Evolutionary conservation across 2,888 invertebrate species (phyloP), one percentile per base, ranked within the genome.

Genomic region (Isotomurus palustris): DNA sequence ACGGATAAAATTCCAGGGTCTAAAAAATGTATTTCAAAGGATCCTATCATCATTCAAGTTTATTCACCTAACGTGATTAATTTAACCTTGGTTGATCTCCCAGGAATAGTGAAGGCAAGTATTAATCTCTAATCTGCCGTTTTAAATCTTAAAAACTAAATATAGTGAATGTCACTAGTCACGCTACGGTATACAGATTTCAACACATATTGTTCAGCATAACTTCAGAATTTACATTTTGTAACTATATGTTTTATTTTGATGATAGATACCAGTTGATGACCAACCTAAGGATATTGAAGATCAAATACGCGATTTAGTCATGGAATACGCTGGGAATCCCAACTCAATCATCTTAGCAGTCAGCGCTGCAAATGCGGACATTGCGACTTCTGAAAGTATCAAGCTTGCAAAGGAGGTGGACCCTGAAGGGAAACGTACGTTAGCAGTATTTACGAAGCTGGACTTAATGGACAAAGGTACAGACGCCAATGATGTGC

Each of bases 231-330:
- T n/a, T n/a, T n/a, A n/a, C n/a, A n/a, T n/a, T n/a, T n/a, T n/a
- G n/a, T n/a, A n/a, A n/a, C n/a, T n/a, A n/a, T n/a, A n/a, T n/a
- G n/a, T n/a, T n/a, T n/a, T n/a, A n/a, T n/a, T n/a, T n/a, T n/a
- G n/a, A n/a, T n/a, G n/a, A 6, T 29, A 60, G 60, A 32, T 25
- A 24, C 95, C 99, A 17, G 93, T 99, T 53, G 99, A 97, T 48
- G 99, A 99, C 76, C 99, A 99, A 75, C 99, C 99, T 0, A 87
- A 88, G 72, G 96, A 99, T 76, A 99, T 99, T 71, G 99, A 99
- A 76, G 78, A 80, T 52, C 95, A 96, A 80, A 94, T 99, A 67
- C 83, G 86, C 62, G 86, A 91, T 59, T 81, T 99, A 72, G 86
- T 97, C 29, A 74, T 90, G 41, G 87, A 89, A 70, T 91, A 93